Base-by-base conservation (phyloP, 2,113 vertebrate genomes). In the Dendropsophus ebraccatus region DNA sequence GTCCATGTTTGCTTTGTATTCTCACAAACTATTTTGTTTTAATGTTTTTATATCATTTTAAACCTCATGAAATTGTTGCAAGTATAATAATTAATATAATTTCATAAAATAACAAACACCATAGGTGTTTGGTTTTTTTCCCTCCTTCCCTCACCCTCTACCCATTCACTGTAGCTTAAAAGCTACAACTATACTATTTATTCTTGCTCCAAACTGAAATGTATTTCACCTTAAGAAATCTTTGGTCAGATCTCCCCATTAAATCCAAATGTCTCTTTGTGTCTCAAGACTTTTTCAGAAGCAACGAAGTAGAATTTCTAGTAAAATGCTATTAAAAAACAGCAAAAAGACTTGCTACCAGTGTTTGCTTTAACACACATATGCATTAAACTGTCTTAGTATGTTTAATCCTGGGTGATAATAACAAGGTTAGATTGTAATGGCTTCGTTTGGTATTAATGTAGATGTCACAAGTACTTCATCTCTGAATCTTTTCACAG, bases 381-480 rank as follows among this genome's bases (percentile, higher is more conserved):
- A 65, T 87, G 85, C 85, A 87, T 87, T 87, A 87, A 87, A 50
- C 85, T 87, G 85, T 87, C 85, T 56, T 35, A 81, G 41, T 37
- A 87, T 32, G 85, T 87, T 87, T 81, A 87, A 87, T 87, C 85
- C 78, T 74, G 50, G 14, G 37, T 87, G 85, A 87, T 81, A 81
- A 74, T 87, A 81, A 87, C 65, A 60, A 87, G 69, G 11, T 67
- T 81, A 67, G 85, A 87, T 74, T 81, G 85, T 87, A 81, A 87
- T 81, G 77, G 85, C 78, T 87, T 87, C 67, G 62, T 87, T 87
- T 81, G 67, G 25, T 87, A 87, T 87, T 87, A 87, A 87, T 87
- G 85, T 73, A 73, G 67, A 81, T 87, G 85, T 87, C 85, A 87
- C 85, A 81, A 81, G 85, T 81, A 70, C 41, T 87, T 87, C 13